A percentile compares a stretch with the other conserved stretches of the same genome.
phyloP scores from a whole-genome alignment of 2,888 invertebrate species.

The Phragmatobia fuliginosa region DNA sequence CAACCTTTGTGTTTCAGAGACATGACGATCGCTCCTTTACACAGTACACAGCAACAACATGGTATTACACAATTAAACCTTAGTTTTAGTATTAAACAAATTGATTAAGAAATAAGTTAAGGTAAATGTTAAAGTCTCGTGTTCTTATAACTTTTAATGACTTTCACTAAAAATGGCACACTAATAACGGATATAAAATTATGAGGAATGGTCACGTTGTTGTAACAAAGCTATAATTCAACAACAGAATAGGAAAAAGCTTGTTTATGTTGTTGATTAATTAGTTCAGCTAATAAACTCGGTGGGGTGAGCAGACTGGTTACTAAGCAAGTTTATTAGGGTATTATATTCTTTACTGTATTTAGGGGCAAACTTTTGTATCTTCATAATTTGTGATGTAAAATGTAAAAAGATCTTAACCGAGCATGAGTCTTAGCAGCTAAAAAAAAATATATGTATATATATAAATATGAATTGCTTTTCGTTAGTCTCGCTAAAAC shows the following conservation, averaged over 20 bases:
- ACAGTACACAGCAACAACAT: too few species aligned
- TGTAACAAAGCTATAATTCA: constrained; percentile 33
- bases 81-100: neutral
- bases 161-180: constrained; percentile 36
- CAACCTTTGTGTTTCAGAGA: too few species aligned
- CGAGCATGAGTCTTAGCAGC: neutral
- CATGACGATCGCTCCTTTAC: too few species aligned
- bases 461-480: too few species aligned
- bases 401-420: neutral
- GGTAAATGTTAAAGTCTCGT: constrained; percentile 23
- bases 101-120: constrained; percentile 20
- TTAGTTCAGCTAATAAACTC: neutral
- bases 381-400: neutral
- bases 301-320: neutral
- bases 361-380: too few species aligned
- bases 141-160: constrained; percentile 43
- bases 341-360: neutral
- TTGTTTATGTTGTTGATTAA: constrained; percentile 10
- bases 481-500: too few species aligned
- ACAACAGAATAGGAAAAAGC: constrained; percentile 29
- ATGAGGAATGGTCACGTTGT: constrained; percentile 31
- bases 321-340: neutral
- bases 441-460: too few species aligned
- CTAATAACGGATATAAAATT: constrained; percentile 20
- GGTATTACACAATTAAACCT: neutral